Conservation (phyloP, 1,140 invertebrate species). For the Pseudomyrmex pallidus region DNA sequence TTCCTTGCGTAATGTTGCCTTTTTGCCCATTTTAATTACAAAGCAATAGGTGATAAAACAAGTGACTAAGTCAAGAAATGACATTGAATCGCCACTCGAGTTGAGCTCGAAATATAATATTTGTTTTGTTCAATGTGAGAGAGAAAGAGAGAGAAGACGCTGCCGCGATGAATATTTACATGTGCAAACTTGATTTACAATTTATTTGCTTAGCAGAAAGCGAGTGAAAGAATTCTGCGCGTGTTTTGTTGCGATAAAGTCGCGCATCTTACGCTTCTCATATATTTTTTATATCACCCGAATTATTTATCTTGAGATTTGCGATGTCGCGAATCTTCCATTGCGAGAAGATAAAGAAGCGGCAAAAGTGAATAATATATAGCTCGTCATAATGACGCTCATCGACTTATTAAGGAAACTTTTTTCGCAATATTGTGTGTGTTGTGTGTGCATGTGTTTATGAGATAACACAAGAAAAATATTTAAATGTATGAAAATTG, state of each 20-base stretch:
- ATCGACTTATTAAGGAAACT: slow-evolving; percentile 42
- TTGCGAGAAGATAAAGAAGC: slow-evolving; percentile 33
- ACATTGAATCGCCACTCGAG: slow-evolving; percentile 56
- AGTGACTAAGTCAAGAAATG: slow-evolving; percentile 24
- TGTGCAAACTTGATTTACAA: slow-evolving; percentile 61
- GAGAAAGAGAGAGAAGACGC: background rate
- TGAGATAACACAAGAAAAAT: slow-evolving; percentile 11
- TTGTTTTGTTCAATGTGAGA: slow-evolving; percentile 47
- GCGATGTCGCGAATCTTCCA: slow-evolving; percentile 24
- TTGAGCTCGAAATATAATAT: slow-evolving; percentile 59
- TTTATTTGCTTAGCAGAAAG: slow-evolving; percentile 46
- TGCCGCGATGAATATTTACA: slow-evolving; percentile 48
- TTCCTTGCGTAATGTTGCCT: slow-evolving; percentile 40
- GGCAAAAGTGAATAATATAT: slow-evolving; percentile 37
- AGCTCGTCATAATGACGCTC: slow-evolving; percentile 1
- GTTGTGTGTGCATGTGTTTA: too few species aligned
- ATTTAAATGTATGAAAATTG: background rate
- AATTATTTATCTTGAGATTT: slow-evolving; percentile 61
- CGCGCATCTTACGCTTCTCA: slow-evolving; percentile 28
- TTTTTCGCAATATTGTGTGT: background rate
- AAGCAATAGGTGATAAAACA: slow-evolving; percentile 58
- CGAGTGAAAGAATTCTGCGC: slow-evolving; percentile 51
- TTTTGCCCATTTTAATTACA: slow-evolving; percentile 42
- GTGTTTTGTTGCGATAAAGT: slow-evolving; percentile 60
- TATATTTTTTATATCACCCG: slow-evolving; percentile 54